These are phyloP conservation scores for Pandemis heparana DNA, from an alignment of 2,888 invertebrate genomes.

Conservation along the genomic window DNA sequence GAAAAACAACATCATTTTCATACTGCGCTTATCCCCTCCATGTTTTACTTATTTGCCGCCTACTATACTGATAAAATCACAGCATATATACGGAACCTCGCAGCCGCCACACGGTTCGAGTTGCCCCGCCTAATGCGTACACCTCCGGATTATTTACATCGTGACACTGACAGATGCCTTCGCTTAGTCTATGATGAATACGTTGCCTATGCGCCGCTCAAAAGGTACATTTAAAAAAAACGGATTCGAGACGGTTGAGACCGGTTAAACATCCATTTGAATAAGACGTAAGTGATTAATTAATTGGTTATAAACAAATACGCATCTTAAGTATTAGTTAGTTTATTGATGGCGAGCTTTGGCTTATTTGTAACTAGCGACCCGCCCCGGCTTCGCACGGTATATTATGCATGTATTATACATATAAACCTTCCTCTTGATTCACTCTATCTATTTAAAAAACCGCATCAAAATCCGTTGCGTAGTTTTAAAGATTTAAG, in stretches of 20 bases:
- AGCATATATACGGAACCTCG: neutral
- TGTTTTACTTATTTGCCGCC: too few species aligned
- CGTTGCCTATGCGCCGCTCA: conserved; percentile 25
- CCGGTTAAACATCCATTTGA: neutral
- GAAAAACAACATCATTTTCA: too few species aligned
- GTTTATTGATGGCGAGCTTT: too few species aligned
- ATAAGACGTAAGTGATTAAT: neutral
- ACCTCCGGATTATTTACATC: conserved; percentile 22
- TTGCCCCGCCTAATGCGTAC: neutral
- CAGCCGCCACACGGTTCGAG: neutral
- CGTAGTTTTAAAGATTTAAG: too few species aligned
- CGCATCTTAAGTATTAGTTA: neutral
- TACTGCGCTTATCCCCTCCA: too few species aligned
- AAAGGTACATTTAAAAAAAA: conserved; percentile 6
- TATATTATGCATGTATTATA: too few species aligned
- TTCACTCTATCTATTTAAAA: too few species aligned
- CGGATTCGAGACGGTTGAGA: neutral
- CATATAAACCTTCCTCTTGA: too few species aligned
- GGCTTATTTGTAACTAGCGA: too few species aligned
- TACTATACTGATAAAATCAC: neutral
- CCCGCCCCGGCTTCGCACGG: too few species aligned
- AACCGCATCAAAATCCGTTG: too few species aligned
- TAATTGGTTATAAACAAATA: neutral
- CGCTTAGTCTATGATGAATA: conserved; percentile 30
- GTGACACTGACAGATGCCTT: conserved; percentile 24